Conservation (phyloP, 2,113 vertebrate genomes). For the Sorex fumeus region DNA sequence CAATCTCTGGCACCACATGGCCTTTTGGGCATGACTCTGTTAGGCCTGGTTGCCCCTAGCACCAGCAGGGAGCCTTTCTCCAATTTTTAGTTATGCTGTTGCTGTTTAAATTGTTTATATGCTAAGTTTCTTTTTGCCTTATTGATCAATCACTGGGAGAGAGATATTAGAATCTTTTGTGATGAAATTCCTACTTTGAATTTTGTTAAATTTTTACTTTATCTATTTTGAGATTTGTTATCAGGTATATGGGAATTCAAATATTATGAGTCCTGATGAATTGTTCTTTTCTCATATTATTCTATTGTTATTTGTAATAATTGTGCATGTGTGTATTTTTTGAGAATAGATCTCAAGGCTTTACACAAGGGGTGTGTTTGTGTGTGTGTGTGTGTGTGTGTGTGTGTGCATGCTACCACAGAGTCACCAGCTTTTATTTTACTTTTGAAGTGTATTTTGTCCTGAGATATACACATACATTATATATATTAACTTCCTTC, state of each 20-base stretch:
- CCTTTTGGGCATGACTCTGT: too few species aligned
- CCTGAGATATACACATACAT: neutral
- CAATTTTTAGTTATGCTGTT: neutral
- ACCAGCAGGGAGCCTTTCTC: too few species aligned
- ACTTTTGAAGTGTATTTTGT: neutral
- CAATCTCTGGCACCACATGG: too few species aligned
- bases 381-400: too few species aligned
- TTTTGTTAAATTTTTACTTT: neutral
- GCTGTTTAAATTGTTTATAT: neutral
- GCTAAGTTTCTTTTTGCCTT: neutral
- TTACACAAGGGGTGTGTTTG: too few species aligned
- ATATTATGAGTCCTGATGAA: neutral
- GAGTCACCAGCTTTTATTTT: neutral
- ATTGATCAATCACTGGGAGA: neutral
- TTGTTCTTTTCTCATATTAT: neutral
- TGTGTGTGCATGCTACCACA: too few species aligned
- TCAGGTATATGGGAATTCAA: slow-evolving; percentile 20
- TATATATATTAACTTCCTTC: neutral
- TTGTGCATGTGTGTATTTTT: too few species aligned
- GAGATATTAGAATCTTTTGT: neutral
- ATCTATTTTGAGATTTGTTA: neutral
- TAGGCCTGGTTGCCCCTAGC: too few species aligned
- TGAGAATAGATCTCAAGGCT: too few species aligned
- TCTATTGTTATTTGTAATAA: neutral
- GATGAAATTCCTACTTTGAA: neutral